Conservation (phyloP, 2,888 invertebrate species). For the Tachina lurida region DNA sequence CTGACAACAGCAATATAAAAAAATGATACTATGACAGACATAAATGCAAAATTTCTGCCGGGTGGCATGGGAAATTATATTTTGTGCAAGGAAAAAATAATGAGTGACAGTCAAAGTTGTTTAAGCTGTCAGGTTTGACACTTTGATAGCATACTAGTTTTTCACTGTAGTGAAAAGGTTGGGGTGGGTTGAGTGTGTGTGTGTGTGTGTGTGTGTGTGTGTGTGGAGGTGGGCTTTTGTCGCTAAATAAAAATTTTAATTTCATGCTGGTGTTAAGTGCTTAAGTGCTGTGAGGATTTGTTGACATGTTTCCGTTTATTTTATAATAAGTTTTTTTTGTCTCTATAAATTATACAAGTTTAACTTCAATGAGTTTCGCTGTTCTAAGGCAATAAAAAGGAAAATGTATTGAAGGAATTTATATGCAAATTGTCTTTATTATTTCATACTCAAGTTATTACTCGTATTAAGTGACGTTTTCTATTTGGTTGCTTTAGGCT, state of each 20-base stretch:
- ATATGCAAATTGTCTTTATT: constrained; percentile 72
- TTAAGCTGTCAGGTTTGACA: constrained; percentile 70
- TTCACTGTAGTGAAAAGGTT: not conserved
- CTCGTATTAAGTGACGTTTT: constrained; percentile 58
- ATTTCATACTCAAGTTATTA: constrained; percentile 47
- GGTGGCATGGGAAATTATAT: constrained; percentile 21
- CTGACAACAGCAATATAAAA: constrained; percentile 8
- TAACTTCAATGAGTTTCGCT: not conserved
- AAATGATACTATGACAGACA: constrained; percentile 50
- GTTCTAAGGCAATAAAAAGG: constrained; percentile 36
- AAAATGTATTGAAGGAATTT: constrained; percentile 32
- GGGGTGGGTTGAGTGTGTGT: not conserved
- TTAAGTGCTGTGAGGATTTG: constrained; percentile 60
- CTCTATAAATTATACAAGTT: constrained; percentile 59
- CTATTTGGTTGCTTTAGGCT: constrained; percentile 32
- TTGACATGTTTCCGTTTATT: constrained; percentile 65
- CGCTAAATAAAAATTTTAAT: constrained; percentile 47
- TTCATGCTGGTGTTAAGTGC: constrained; percentile 16
- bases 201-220: not conserved
- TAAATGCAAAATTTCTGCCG: constrained; percentile 22
- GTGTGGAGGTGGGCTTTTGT: constrained; percentile 24
- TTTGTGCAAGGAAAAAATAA: constrained; percentile 2
- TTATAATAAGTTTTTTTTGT: constrained; percentile 28
- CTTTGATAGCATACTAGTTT: constrained; percentile 56
- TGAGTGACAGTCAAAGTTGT: constrained; percentile 69